Evolutionary conservation across 1,140 invertebrate genomes (phyloP).

Genomic region (Dysdera silvatica): DNA sequence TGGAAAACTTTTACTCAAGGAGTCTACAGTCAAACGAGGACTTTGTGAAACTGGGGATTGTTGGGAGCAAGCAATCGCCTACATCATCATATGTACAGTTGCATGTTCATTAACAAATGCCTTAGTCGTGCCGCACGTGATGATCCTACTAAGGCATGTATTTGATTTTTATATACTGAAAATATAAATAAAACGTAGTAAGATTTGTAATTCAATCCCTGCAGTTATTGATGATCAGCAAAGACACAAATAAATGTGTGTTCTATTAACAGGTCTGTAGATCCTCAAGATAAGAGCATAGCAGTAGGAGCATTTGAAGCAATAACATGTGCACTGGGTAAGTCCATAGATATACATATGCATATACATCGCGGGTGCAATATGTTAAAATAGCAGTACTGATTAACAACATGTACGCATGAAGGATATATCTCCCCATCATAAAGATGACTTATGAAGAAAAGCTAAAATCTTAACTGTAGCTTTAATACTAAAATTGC

Average conservation of each 20-base stretch:
- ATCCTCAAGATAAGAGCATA: conserved; percentile 22
- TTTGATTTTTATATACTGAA: background rate
- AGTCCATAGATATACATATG: background rate
- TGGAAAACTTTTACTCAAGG: background rate
- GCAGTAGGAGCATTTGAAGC: conserved; percentile 16
- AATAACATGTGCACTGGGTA: conserved; percentile 20
- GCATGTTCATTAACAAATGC: background rate
- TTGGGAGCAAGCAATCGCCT: conserved; percentile 4
- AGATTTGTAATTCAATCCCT: background rate
- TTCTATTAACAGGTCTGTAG: conserved; percentile 10
- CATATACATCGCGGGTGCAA: background rate
- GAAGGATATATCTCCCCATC: too few relatives aligned
- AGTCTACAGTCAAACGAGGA: background rate
- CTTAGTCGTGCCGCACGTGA: background rate
- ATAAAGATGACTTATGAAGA: too few relatives aligned
- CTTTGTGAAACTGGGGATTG: background rate
- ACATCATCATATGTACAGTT: background rate
- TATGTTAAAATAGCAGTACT: background rate
- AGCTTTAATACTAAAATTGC: too few relatives aligned
- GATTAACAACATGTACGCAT: too few relatives aligned
- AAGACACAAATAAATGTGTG: too few relatives aligned
- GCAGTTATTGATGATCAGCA: background rate
- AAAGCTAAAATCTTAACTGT: too few relatives aligned
- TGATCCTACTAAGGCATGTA: background rate
- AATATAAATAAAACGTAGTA: background rate